Percentiles rank a stretch among this genome's conserved stretches.
Evolutionary conservation across 2,888 invertebrate species (phyloP).

Genomic region (Abrostola triplasia): DNA sequence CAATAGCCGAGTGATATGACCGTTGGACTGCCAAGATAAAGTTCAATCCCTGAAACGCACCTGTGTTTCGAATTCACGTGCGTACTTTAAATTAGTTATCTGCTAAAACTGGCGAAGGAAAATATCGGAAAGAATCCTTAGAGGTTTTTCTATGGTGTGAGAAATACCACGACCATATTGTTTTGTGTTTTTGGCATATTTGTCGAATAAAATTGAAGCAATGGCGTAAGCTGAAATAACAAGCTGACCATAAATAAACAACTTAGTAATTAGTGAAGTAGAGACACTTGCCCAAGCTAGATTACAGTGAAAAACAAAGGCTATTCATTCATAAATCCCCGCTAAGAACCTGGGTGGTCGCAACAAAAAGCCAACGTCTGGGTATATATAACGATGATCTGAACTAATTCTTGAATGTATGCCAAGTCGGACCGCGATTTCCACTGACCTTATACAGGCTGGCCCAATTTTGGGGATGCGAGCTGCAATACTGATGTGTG

Average conservation of each 20-base stretch:
- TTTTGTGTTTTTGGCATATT: no score
- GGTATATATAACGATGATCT: constrained; percentile 56
- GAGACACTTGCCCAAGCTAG: constrained; percentile 16
- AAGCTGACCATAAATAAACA: constrained; percentile 9
- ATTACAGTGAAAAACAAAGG: constrained; percentile 30
- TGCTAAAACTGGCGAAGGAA: no score
- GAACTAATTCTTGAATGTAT: constrained; percentile 68
- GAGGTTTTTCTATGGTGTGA: no score
- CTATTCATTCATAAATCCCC: constrained; percentile 45
- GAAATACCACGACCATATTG: no score
- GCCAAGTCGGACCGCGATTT: constrained; percentile 66
- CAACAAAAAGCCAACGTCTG: constrained; percentile 50
- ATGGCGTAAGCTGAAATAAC: no score
- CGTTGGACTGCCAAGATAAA: no score
- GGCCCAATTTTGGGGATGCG: constrained; percentile 58
- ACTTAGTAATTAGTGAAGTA: constrained; percentile 17
- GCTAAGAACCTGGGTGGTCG: constrained; percentile 40
- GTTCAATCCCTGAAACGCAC: no score
- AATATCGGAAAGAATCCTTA: no score
- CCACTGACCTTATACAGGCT: constrained; percentile 60
- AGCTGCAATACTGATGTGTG: constrained; percentile 49
- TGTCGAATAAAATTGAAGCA: no score
- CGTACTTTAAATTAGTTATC: no score
- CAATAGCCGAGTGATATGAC: no score
- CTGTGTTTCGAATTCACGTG: no score